These are phyloP conservation scores for Pluvianellus socialis DNA, from an alignment of 2,113 vertebrate genomes.

Conservation along the genomic window DNA sequence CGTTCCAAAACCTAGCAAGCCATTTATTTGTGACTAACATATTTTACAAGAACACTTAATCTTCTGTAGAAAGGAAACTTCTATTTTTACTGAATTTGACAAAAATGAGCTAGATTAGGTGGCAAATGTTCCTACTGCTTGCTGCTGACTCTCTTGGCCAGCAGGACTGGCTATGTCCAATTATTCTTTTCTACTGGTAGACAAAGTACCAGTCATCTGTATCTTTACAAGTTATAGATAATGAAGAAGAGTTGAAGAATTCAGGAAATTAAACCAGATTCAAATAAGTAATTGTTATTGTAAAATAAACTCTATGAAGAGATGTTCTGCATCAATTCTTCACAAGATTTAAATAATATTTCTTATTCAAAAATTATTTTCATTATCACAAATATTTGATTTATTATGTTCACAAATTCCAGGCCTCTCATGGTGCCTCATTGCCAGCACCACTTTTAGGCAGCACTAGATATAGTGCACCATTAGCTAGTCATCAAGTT, in stretches of 20 bases:
- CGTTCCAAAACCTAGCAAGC: not conserved
- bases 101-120: constrained; percentile 3
- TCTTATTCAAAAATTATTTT: not conserved
- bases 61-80: constrained; percentile 45
- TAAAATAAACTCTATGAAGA: constrained; percentile 11
- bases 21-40: not conserved
- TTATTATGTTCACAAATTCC: not conserved
- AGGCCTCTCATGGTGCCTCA: not conserved
- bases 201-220: not conserved
- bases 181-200: constrained; percentile 14
- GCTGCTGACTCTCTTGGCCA: not conserved
- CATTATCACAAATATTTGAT: not conserved
- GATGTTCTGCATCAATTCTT: not conserved
- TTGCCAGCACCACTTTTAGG: not conserved
- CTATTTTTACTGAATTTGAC: not conserved
- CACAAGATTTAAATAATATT: not conserved
- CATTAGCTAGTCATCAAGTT: constrained; percentile 19
- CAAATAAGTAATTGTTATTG: not conserved
- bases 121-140: not conserved
- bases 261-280: constrained; percentile 1
- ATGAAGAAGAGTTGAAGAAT: not conserved
- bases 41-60: constrained; percentile 43
- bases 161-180: not conserved
- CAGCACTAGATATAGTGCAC: not conserved
- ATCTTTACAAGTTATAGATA: not conserved